Percentiles rank a stretch among this genome's conserved stretches.
These are phyloP conservation scores for Oncorhynchus gorbuscha DNA, from an alignment of 2,113 vertebrate species.

Conservation along the genomic window DNA sequence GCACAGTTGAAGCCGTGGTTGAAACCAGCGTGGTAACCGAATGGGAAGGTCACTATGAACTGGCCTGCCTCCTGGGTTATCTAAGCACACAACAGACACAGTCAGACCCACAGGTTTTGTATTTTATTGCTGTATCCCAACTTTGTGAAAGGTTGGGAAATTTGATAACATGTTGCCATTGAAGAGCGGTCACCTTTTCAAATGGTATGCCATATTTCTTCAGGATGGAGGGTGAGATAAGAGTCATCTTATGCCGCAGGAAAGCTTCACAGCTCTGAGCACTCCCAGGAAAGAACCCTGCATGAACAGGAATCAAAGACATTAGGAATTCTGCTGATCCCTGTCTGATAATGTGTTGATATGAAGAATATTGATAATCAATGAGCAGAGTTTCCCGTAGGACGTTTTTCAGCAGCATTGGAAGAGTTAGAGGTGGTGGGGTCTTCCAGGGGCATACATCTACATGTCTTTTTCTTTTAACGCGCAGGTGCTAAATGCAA, in stretches of 20 bases:
- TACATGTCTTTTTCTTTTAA: too few relatives aligned
- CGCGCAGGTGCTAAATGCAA: too few relatives aligned
- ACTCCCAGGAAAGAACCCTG: conserved; percentile 98
- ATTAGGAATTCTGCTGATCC: background rate
- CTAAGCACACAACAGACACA: conserved; percentile 58
- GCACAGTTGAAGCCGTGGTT: conserved; percentile 99
- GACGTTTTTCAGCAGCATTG: too few relatives aligned
- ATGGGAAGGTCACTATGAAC: conserved; percentile 96
- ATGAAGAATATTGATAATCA: background rate
- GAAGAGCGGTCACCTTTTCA: conserved; percentile 81
- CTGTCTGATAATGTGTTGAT: background rate
- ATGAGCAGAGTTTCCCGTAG: too few relatives aligned
- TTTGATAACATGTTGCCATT: background rate
- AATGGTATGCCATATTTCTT: conserved; percentile 96
- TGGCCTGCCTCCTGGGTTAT: conserved; percentile 94
- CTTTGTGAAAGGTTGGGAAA: background rate
- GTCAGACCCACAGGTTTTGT: too few relatives aligned
- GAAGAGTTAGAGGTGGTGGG: too few relatives aligned
- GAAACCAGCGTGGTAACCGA: conserved; percentile 94
- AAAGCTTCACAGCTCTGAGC: conserved; percentile 96
- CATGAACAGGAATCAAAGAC: background rate
- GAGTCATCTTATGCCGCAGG: conserved; percentile 97
- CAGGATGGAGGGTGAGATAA: conserved; percentile 94
- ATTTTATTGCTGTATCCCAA: too few relatives aligned
- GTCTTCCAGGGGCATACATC: too few relatives aligned